Evolutionary conservation across 2,113 vertebrate species (phyloP), one percentile per base, ranked within the genome.

Genomic region (Prolemur simus): DNA sequence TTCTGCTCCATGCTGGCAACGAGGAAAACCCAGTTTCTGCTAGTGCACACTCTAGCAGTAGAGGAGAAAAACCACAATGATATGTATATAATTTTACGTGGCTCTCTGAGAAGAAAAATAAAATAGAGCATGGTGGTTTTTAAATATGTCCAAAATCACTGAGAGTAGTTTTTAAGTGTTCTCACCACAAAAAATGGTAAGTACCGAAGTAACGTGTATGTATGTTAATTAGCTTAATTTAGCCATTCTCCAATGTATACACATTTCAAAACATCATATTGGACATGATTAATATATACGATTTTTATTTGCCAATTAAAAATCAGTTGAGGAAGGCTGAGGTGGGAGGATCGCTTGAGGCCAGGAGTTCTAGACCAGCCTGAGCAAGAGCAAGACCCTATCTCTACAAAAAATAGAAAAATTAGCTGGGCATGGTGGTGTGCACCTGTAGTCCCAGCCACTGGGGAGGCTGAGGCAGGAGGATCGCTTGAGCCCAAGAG

Each of bases 391-490:
- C 0, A 3, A 60, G 58, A 60, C 23, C 25, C 58, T 3, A 3
- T 60, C 58, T 60, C 25, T 60, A 60, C 58, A 27, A 60, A 60
- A 10, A 60, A 27, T 60, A 27, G 58, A 60, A 27, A 60, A 60
- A 60, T 60, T 11, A 60, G 58, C 23, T 9, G 0, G 3, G 58
- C 9, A 1, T 27, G 25, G 10, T 25, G 25, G 58, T 1, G 0
- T 8, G 7, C 3, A 3, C 58, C 2, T 60, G 25, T 23, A 60
- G 58, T 27, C 58, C 25, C 58, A 60, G 23, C 68, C 23, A 69
- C 68, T 23, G 8, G 37, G 68, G n/a, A 69, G 37, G 68, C 20
- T 39, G n/a, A 69, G 37, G n/a, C n/a, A 23, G 25, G 58, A 60
- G 23, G 23, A 60, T 60, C 10, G 7, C 58, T 60, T 2, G 23